phyloP scores from a whole-genome alignment of 1,140 invertebrate genomes.

The Zaprionus africanus region DNA sequence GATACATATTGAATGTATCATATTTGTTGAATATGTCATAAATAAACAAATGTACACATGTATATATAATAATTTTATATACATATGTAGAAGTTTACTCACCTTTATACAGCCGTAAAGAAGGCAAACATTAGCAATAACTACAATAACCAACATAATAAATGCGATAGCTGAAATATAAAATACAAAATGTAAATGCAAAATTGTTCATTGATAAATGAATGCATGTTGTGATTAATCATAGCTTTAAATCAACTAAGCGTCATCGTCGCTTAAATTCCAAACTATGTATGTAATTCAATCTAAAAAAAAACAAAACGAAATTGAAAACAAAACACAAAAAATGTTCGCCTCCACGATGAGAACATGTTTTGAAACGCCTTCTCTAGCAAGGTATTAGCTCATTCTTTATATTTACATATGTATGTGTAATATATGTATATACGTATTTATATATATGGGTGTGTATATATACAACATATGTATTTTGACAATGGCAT shows the following conservation, averaged over 20 bases:
- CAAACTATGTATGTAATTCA: slow-evolving; percentile 34
- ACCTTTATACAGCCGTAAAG: slow-evolving; percentile 62
- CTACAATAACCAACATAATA: slow-evolving; percentile 47
- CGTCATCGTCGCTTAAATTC: slow-evolving; percentile 31
- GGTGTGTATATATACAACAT: neutral
- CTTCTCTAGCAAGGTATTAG: slow-evolving; percentile 54
- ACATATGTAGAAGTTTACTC: slow-evolving; percentile 7
- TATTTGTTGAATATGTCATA: neutral
- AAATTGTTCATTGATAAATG: neutral
- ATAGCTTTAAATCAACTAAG: slow-evolving; percentile 15
- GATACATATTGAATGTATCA: neutral
- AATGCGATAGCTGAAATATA: slow-evolving; percentile 29
- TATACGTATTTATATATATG: slow-evolving; percentile 1
- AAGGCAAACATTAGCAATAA: slow-evolving; percentile 60
- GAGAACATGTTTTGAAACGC: slow-evolving; percentile 43
- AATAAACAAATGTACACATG: neutral
- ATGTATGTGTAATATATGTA: slow-evolving; percentile 4
- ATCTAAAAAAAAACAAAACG: slow-evolving; percentile 11
- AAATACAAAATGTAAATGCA: slow-evolving; percentile 3
- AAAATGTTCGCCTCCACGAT: slow-evolving; percentile 17
- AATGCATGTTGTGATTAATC: slow-evolving; percentile 21
- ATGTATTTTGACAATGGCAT: slow-evolving; percentile 11
- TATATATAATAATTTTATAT: neutral
- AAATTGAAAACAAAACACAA: slow-evolving; percentile 18
- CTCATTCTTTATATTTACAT: slow-evolving; percentile 58